A percentile compares a stretch with the other conserved stretches of the same genome.
phyloP scores from a whole-genome alignment of 1,140 invertebrate genomes.

The Platyscapa corneri region DNA sequence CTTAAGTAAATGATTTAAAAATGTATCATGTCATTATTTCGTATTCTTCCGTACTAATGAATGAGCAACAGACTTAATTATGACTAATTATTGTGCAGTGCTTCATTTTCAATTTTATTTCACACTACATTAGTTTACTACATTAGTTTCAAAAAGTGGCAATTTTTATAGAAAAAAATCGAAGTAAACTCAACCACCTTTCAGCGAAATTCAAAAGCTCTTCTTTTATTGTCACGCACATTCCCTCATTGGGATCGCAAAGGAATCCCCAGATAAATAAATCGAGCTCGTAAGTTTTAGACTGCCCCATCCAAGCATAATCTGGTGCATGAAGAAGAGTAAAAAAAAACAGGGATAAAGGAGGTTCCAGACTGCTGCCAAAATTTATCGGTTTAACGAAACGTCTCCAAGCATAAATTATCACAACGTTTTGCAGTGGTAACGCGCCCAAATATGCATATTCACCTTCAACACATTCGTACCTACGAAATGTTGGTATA shows the following conservation, averaged over 20 bases:
- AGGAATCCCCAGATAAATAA: conserved; percentile 34
- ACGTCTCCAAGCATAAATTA: conserved; percentile 40
- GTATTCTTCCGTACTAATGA: too few species aligned
- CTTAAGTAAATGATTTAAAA: too few species aligned
- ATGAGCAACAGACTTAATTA: too few species aligned
- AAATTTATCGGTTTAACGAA: conserved; percentile 48
- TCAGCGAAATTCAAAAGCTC: neutral
- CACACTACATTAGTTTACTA: too few species aligned
- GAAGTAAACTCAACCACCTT: neutral
- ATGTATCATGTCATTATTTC: too few species aligned
- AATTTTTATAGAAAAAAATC: neutral
- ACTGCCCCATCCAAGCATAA: neutral
- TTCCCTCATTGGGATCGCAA: neutral
- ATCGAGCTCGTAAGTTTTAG: conserved; percentile 8
- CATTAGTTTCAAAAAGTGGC: neutral
- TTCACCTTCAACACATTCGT: neutral
- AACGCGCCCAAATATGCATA: conserved; percentile 34
- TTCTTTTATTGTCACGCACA: neutral
- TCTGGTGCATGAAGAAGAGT: neutral
- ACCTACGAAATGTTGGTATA: neutral
- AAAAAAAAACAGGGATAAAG: neutral
- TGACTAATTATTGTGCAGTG: too few species aligned
- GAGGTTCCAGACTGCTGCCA: conserved; percentile 1
- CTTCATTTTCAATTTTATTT: conserved; percentile 16
- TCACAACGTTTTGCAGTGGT: neutral